Evolutionary conservation across 2,797 vertebrate species (phyloP), one percentile per base, ranked within the genome.

Genomic region (Spinus pinus): DNA sequence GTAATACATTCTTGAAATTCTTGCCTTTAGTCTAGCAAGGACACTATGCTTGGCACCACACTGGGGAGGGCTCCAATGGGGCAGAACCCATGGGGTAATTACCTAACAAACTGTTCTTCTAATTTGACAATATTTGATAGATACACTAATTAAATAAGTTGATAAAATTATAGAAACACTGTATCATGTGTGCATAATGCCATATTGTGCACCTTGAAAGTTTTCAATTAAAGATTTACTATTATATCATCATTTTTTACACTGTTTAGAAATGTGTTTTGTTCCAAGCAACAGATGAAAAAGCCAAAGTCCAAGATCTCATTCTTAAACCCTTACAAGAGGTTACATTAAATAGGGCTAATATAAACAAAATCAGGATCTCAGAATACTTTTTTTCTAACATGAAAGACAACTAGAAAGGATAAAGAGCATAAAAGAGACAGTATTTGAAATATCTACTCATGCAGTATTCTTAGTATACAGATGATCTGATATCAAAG

Each of bases 1-100:
- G 11, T 14, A 51, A 31, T 7, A 70, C 11, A 44, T 37, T 27
- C 22, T 22, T 70, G 27, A 51, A 70, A 44, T 61, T 27, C 27
- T 44, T 70, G 25, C 21, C 21, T 60, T 35, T 21, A 17, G 39
- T 37, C 22, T 61, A 44, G 27, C 39, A 70, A 44, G 18, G 37
- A 51, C 56, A 44, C 14, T 41, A 33, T 21, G 17, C 42, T 70
- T 60, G 31, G n/a, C 11, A 37, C 8, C 46, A 35, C 16, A 25
- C 0, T 4, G 6, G 21, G 13, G 10, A 33, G 10, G 10, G 14
- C 9, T 70, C 11, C 27, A 70, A 1, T 14, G 11, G 28, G 8
- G 27, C 27, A 81, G 22, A 70, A 31, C 4, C 4, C 14, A 0
- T 14, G 22, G 22, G 6, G 9, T 37, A 61, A 61, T 37, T 31